Evolutionary conservation across 92 coral and sea anemone genomes (phyloP).

Genomic region (Porites lobata): DNA sequence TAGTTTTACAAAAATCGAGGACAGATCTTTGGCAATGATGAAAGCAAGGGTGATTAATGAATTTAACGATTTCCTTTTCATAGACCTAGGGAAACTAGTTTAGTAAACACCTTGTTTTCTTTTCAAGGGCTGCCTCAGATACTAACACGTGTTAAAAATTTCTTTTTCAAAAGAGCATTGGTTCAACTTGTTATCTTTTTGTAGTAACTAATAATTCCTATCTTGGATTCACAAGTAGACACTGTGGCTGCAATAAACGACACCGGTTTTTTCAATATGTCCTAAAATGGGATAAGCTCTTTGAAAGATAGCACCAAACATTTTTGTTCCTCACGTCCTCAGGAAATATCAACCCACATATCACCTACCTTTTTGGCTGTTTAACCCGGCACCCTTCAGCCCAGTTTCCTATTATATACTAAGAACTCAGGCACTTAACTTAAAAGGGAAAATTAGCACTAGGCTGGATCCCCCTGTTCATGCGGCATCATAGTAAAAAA

Average conservation of each 20-base stretch:
- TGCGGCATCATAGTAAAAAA: not conserved
- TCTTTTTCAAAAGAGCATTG: not conserved
- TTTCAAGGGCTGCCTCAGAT: not conserved
- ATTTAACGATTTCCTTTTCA: not conserved
- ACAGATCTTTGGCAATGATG: constrained; percentile 18
- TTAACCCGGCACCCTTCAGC: not conserved
- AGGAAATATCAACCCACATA: constrained; percentile 35
- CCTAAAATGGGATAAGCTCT: constrained; percentile 20
- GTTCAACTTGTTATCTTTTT: not conserved
- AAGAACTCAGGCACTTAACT: not conserved
- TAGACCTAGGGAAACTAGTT: constrained; percentile 7
- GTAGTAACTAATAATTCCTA: not conserved
- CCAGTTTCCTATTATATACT: no score
- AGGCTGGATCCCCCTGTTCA: not conserved
- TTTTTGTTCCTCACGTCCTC: not conserved
- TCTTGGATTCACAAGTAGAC: not conserved
- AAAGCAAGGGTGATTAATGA: constrained; percentile 9
- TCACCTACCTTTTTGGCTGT: constrained; percentile 7
- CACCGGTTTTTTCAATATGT: not conserved
- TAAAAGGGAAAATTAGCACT: not conserved
- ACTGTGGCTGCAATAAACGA: not conserved
- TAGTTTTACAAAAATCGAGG: constrained; percentile 4
- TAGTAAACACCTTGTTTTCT: constrained; percentile 27
- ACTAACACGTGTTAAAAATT: not conserved
- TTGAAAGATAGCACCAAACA: not conserved